These are phyloP conservation scores for Cybosia mesomella DNA, from an alignment of 2,888 invertebrate genomes.

Conservation along the genomic window DNA sequence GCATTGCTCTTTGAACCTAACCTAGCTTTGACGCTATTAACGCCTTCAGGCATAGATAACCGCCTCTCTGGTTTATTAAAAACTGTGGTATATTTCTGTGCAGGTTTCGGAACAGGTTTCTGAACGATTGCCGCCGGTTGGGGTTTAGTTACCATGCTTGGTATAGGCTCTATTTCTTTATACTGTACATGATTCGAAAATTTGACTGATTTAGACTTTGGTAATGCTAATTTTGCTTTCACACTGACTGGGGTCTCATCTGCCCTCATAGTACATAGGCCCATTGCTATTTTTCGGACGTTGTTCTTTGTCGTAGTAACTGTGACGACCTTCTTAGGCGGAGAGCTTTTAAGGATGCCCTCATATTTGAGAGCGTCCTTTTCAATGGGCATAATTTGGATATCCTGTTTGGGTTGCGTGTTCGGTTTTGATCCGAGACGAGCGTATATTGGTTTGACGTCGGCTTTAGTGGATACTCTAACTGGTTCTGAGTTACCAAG, in stretches of 20 bases:
- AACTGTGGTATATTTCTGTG: conserved; percentile 57
- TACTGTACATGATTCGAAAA: conserved; percentile 79
- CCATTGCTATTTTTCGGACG: conserved; percentile 70
- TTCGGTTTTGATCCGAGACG: conserved; percentile 73
- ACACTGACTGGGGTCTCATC: conserved; percentile 78
- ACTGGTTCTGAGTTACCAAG: conserved; percentile 71
- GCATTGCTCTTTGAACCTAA: conserved; percentile 65
- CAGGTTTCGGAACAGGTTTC: conserved; percentile 21
- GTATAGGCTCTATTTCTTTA: conserved; percentile 74
- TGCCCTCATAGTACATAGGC: conserved; percentile 77
- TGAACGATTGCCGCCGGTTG: conserved; percentile 12
- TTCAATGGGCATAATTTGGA: conserved; percentile 62
- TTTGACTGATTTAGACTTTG: conserved; percentile 79
- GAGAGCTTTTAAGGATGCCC: conserved; percentile 75
- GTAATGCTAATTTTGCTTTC: conserved; percentile 73
- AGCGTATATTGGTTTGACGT: conserved; percentile 73
- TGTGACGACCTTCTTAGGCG: conserved; percentile 66
- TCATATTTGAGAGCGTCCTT: conserved; percentile 81
- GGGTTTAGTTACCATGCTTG: conserved; percentile 22
- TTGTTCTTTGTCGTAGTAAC: conserved; percentile 71
- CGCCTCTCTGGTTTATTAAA: conserved; percentile 82
- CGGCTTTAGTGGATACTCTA: conserved; percentile 50
- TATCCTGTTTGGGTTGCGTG: conserved; percentile 25
- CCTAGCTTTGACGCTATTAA: conserved; percentile 68
- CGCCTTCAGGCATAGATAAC: conserved; percentile 73